Evolutionary conservation across 37 sponge, comb jelly and placozoan species (phyloP), one percentile per base, ranked within the genome.

Genomic region (Bolinopsis microptera): DNA sequence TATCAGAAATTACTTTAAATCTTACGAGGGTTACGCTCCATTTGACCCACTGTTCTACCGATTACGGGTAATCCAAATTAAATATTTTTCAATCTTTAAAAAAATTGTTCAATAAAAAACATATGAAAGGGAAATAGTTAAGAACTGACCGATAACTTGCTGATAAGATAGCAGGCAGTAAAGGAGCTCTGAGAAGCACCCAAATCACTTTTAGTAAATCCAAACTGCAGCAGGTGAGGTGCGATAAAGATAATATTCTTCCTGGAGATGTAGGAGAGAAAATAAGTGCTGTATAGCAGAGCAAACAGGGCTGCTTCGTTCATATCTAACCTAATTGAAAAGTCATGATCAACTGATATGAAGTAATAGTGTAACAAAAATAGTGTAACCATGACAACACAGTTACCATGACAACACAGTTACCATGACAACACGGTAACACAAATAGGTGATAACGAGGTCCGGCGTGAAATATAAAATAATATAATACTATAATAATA

Each of bases 181-280:
- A 86, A 86, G 27, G 90, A 35, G 61, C 90, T 86, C 61, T 39
- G 41, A 86, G 90, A 23, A 3, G 61, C 61, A 9, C 90, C 90
- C 24, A 86, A 48, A n/a, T 86, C 90, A 16, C 26, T 21, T 25
- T 39, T 41, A 8, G 61, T 41, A 27, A 86, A 86, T 30, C 90
- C 61, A 18, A 39, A 5, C n/a, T 35, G 3, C 26, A 41, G 40
- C 2, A 86, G 61, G 30, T 86, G 90, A 41, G 90, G 90, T 35
- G 90, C 61, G 26, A 86, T 35, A 30, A 86, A 86, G 25, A 86
- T 34, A 25, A 86, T 39, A 48, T 41, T 86, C 61, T 86, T 86
- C 61, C 90, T 35, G 1, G 90, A 86, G 61, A 86, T 41, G 30
- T 86, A 86, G 28, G 90, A 86, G 30, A 86, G 90, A n/a, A 39